Conservation (phyloP, 2,888 invertebrate genomes). For the Cistogaster globosa region DNA sequence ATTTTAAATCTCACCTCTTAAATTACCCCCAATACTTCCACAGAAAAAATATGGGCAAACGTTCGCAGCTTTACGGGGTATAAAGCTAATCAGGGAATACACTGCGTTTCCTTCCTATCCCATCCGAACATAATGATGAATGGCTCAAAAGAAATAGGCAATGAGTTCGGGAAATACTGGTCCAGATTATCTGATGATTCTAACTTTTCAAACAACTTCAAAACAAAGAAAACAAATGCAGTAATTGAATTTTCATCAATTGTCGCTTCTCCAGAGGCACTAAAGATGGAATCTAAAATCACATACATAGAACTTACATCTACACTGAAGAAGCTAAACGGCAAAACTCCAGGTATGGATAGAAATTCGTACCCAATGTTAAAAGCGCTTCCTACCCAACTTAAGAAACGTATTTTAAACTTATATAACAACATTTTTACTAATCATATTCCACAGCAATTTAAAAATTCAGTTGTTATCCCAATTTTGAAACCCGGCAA, state of each 20-base stretch:
- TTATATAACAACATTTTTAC: background rate
- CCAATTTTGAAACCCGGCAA: too few relatives aligned
- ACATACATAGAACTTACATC: constrained; percentile 13
- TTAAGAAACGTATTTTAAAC: background rate
- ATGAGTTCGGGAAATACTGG: too few relatives aligned
- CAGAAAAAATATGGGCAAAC: background rate
- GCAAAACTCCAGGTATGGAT: constrained; percentile 51
- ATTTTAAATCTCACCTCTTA: background rate
- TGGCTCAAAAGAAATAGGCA: too few relatives aligned
- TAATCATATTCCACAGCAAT: background rate
- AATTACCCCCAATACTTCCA: background rate
- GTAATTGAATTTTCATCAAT: too few relatives aligned
- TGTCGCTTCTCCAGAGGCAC: background rate
- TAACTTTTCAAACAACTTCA: too few relatives aligned
- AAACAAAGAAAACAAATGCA: too few relatives aligned
- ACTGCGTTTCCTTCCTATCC: background rate
- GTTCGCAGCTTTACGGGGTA: background rate
- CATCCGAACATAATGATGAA: background rate
- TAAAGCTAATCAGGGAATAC: background rate
- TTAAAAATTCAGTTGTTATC: too few relatives aligned
- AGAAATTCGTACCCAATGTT: constrained; percentile 59
- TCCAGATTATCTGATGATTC: too few relatives aligned
- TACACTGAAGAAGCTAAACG: constrained; percentile 20
- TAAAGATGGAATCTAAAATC: constrained; percentile 2
- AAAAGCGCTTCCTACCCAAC: background rate